Conservation (phyloP, 1,140 invertebrate genomes). For the Eubasilissa regina region DNA sequence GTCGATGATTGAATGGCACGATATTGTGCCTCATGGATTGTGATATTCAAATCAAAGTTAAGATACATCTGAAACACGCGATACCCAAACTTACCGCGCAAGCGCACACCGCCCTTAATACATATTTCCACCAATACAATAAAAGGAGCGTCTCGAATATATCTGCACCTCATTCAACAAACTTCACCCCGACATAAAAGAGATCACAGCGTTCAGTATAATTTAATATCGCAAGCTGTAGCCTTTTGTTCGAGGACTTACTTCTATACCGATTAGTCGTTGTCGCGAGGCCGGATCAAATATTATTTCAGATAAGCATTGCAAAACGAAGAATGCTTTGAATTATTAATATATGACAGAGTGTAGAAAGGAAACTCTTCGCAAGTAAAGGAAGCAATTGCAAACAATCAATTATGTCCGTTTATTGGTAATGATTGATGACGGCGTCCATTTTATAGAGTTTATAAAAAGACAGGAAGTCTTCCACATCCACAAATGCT, state of each 20-base stretch:
- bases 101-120: neutral
- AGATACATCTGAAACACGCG: neutral
- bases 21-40: no score
- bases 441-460: no score
- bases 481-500: no score
- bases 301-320: neutral
- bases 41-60: no score
- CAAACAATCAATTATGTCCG: no score
- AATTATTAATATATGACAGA: neutral
- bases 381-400: no score
- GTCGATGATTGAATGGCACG: no score
- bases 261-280: neutral
- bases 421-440: no score
- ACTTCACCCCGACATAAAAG: neutral
- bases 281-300: neutral
- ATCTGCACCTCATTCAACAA: slow-evolving; percentile 8
- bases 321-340: neutral
- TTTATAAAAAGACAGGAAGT: no score
- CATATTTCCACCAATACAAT: slow-evolving; percentile 23
- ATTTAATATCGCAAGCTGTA: neutral
- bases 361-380: neutral
- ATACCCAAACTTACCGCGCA: neutral
- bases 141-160: neutral
- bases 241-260: neutral
- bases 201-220: neutral